Percentiles rank a stretch among this genome's conserved stretches.
These are phyloP conservation scores for Drosophila elegans DNA, from an alignment of 1,140 invertebrate genomes.

Conservation along the genomic window DNA sequence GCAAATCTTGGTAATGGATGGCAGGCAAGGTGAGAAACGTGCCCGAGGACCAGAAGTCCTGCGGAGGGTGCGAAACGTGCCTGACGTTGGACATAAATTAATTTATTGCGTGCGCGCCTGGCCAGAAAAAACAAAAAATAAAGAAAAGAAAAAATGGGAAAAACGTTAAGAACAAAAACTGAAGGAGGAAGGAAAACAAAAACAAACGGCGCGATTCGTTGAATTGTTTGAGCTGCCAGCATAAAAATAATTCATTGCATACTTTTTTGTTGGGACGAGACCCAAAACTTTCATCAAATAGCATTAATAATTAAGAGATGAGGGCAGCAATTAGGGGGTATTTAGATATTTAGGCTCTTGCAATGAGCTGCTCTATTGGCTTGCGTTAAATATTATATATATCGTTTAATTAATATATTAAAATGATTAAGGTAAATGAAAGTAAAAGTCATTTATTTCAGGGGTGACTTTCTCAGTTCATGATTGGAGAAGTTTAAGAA, in stretches of 20 bases:
- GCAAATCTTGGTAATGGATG: constrained; percentile 78
- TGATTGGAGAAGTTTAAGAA: too few species aligned
- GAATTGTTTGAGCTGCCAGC: constrained; percentile 50
- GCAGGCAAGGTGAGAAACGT: constrained; percentile 76
- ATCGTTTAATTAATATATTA: constrained; percentile 2
- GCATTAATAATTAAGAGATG: constrained; percentile 78
- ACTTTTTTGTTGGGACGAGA: constrained; percentile 48
- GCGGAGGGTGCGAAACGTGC: constrained; percentile 70
- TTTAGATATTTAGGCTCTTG: constrained; percentile 40
- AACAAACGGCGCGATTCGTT: constrained; percentile 49
- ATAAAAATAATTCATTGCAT: constrained; percentile 79
- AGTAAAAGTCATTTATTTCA: not conserved
- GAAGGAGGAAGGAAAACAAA: constrained; percentile 40
- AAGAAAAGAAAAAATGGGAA: constrained; percentile 31
- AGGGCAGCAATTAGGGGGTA: constrained; percentile 28
- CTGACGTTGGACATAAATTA: constrained; percentile 80
- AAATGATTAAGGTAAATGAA: not conserved
- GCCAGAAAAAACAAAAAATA: constrained; percentile 62
- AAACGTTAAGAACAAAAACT: constrained; percentile 35
- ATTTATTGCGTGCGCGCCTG: constrained; percentile 77
- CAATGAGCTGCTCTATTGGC: constrained; percentile 77
- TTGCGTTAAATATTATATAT: constrained; percentile 36
- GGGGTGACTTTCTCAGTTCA: not conserved
- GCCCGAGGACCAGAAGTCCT: constrained; percentile 54
- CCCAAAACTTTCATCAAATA: constrained; percentile 69